Conservation (phyloP, 2,888 invertebrate genomes). For the Perdita meconis region DNA sequence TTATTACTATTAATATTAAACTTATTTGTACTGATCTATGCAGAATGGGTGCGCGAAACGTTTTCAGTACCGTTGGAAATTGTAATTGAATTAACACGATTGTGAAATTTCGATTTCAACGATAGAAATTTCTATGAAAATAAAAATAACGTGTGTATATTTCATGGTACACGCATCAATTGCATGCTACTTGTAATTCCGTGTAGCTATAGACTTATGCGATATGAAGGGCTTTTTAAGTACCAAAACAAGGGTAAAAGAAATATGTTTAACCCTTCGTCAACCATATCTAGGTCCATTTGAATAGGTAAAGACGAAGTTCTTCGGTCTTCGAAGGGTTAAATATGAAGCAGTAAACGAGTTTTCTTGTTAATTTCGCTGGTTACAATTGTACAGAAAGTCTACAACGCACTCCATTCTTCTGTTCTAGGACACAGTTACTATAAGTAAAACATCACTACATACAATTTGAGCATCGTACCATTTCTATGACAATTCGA, state of each 20-base stretch:
- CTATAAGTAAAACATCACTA: conserved; percentile 69
- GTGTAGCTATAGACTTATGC: no score
- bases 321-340: no score
- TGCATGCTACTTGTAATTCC: no score
- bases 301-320: no score
- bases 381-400: conserved; percentile 54
- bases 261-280: no score
- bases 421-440: conserved; percentile 67
- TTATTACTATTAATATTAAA: conserved; percentile 68
- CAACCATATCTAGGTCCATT: no score
- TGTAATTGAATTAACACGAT: neutral
- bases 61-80: conserved; percentile 37
- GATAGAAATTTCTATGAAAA: neutral
- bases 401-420: conserved; percentile 64
- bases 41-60: conserved; percentile 67
- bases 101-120: neutral
- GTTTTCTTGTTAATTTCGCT: conserved; percentile 16
- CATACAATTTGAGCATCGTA: conserved; percentile 76
- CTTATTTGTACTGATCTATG: conserved; percentile 77
- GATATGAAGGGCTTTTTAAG: no score
- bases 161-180: no score
- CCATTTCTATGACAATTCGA: conserved; percentile 68
- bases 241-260: no score
- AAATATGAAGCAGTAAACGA: no score
- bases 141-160: no score